Evolutionary conservation across 2,113 vertebrate genomes (phyloP).

Genomic region (Taurulus bubalis): DNA sequence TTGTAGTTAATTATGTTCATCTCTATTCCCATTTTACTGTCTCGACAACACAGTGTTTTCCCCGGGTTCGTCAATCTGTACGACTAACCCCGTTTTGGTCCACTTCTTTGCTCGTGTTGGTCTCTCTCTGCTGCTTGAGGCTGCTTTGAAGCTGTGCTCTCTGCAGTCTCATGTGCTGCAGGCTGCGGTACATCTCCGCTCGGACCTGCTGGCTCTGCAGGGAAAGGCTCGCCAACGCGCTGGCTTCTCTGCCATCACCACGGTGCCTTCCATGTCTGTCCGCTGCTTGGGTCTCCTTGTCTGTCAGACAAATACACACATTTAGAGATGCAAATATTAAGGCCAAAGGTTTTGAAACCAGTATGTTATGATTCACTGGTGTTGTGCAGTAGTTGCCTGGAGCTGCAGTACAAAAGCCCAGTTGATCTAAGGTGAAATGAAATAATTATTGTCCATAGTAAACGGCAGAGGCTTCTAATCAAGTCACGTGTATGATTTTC

Average conservation of each 20-base stretch:
- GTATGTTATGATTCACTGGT: not conserved
- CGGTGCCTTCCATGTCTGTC: constrained; percentile 3
- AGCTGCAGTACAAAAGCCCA: not conserved
- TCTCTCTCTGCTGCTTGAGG: constrained; percentile 57
- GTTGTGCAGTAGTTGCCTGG: not conserved
- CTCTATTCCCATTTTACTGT: not conserved
- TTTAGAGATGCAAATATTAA: not conserved
- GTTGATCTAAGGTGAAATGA: not conserved
- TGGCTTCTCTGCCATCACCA: constrained; percentile 2
- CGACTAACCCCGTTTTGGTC: constrained; percentile 40
- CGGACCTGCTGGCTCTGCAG: constrained; percentile 85
- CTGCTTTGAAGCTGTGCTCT: constrained; percentile 83
- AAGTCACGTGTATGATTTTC: not conserved
- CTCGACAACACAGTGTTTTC: not conserved
- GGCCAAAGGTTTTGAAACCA: not conserved
- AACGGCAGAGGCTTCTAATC: not conserved
- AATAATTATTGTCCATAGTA: not conserved
- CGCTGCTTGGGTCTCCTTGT: constrained; percentile 35
- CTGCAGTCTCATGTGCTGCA: constrained; percentile 88
- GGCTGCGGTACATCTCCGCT: constrained; percentile 84
- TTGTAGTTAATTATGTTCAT: not conserved
- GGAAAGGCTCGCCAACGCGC: constrained; percentile 80
- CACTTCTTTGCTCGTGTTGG: not conserved
- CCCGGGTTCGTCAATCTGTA: not conserved
- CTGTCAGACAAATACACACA: constrained; percentile 41